Conservation (phyloP, 2,113 vertebrate genomes). For the Camelus dromedarius region DNA sequence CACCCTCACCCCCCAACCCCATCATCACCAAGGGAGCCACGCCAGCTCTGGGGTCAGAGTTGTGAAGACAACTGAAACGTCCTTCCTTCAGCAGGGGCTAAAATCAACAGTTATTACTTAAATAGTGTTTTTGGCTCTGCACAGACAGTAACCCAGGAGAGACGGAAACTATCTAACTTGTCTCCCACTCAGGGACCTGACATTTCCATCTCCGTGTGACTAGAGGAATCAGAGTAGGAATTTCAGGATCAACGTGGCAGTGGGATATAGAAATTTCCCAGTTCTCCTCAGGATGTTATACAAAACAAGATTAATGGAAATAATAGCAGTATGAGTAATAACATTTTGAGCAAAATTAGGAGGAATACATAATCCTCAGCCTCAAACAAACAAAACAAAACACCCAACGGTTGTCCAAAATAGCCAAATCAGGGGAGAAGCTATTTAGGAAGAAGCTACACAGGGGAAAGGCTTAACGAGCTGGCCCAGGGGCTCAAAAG, state of each 20-base stretch:
- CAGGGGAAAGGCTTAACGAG: background rate
- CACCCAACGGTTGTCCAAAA: background rate
- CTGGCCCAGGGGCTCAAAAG: background rate
- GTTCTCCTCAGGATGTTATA: background rate
- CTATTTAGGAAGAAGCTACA: background rate
- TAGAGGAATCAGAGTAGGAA: background rate
- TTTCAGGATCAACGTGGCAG: background rate
- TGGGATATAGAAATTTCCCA: background rate
- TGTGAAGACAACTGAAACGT: background rate
- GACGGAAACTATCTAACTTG: background rate
- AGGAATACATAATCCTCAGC: too few species aligned
- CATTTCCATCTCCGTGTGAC: background rate
- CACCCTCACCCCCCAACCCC: too few species aligned
- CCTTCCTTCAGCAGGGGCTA: background rate
- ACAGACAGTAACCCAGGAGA: background rate
- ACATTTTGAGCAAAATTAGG: background rate
- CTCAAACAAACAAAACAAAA: background rate
- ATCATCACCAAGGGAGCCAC: background rate
- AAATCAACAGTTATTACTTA: background rate
- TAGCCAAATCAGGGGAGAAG: background rate
- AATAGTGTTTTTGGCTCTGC: background rate
- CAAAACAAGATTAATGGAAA: background rate
- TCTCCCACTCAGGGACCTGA: background rate
- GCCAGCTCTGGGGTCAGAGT: rapidly evolving
- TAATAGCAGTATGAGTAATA: background rate